Evolutionary conservation across 2,888 invertebrate genomes (phyloP), one percentile per base, ranked within the genome.

Genomic region (Cantharis flavilabris): DNA sequence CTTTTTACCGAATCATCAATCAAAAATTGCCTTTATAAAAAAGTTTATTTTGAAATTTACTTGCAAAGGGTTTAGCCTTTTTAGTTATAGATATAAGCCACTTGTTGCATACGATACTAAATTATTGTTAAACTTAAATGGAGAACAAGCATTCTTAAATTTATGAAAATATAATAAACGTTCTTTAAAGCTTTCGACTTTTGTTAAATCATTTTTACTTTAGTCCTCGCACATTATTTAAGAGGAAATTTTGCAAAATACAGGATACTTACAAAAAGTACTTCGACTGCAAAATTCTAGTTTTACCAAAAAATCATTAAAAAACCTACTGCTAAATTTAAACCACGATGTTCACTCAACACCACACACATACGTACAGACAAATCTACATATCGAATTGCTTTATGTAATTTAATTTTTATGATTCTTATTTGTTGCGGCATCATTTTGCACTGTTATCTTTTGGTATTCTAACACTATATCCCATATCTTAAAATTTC

Each of bases 11-110:
- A n/a, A 49, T 49, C 49, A 49, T 49, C 49, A 49, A 49, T 49
- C 49, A 49, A 67, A 67, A 67, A 20, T 67, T 20, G 23, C 26
- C 20, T 67, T 14, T n/a, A 49, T 18, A 9, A 63, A 71, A 71
- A 62, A 63, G 26, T 63, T 63, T 71, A 16, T 67, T 20, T 18
- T 26, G n/a, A 67, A 49, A 67, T 28, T 65, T 72, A 20, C 65
- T 65, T 64, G 9, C 65, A 67, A 72, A 65, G 67, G 72, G 62
- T 65, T 30, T 13, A 23, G 72, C 49, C 65, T 67, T 49, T 72
- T 72, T 72, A 67, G 72, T 72, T 33, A 65, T 65, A 72, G 72
- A 72, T 72, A 72, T 49, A 65, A 72, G 72, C 72, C 72, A 72
- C 72, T 72, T 72, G 72, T 72, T 72, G 72, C 72, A 18, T 62